Evolutionary conservation across 2,797 vertebrate genomes (phyloP).

Genomic region (Tolypeutes matacus): DNA sequence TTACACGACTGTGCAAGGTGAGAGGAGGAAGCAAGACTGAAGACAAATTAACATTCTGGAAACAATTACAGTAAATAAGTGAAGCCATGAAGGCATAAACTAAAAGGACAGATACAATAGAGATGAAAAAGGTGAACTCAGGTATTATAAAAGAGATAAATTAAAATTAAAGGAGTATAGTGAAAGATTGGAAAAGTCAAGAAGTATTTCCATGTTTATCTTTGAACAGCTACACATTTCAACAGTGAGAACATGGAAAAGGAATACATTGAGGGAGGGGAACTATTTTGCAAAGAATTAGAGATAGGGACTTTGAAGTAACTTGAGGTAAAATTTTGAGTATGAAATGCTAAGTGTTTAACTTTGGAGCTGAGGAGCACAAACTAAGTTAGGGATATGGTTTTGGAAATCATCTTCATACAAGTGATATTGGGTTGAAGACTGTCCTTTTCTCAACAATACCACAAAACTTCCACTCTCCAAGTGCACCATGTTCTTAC

Average conservation of each 20-base stretch:
- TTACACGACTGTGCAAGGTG: neutral
- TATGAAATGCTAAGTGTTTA: no score
- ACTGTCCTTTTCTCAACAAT: no score
- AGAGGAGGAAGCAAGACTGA: neutral
- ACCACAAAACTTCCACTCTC: no score
- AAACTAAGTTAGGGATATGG: no score
- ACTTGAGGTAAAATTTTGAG: no score
- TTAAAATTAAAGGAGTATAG: neutral
- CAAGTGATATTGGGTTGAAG: no score
- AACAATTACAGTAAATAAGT: neutral
- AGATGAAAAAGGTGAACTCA: neutral
- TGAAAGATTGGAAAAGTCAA: neutral
- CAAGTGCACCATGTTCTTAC: no score
- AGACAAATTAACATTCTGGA: neutral
- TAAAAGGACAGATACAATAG: neutral
- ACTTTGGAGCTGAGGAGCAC: no score
- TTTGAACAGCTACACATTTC: neutral
- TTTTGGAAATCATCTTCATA: no score
- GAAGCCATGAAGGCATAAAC: neutral
- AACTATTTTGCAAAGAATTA: neutral
- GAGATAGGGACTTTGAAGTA: neutral
- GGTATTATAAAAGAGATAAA: neutral
- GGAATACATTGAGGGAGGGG: no score
- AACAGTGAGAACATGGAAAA: neutral
- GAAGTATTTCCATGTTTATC: neutral